Evolutionary conservation across 2,113 vertebrate species (phyloP), one percentile per base, ranked within the genome.

Genomic region (Peucedramus taeniatus): DNA sequence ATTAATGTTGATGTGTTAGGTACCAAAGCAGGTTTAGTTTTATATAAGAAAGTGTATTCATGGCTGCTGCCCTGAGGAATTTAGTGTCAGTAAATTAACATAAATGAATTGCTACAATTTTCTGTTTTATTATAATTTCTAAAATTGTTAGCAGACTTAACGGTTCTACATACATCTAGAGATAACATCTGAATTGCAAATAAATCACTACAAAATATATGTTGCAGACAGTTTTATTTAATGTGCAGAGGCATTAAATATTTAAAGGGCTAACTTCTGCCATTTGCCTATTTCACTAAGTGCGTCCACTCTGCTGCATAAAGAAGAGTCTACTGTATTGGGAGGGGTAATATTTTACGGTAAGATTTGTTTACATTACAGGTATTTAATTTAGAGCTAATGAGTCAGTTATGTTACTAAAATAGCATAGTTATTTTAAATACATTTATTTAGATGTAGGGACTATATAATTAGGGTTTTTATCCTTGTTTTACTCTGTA

Each of bases 161-260:
- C 0, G 0, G 20, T 60, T 94, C 88, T 91, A 69, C 28, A 61
- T 87, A 87, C 53, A 85, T 66, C 39, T 84, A 90, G 56, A 94
- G 44, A 86, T 92, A 94, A 56, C 23, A 87, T 90, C 88, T 89
- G 64, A 93, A 95, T 89, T 92, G 56, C 83, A 96, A 92, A 94
- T 93, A 96, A 95, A 95, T 94, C 72, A 81, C 42, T 81, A 44
- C 49, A 90, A 90, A 96, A 89, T 94, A 60, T 71, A 87, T 68
- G 53, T 93, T 90, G 44, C 49, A 63, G 45, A 56, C 27, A 66
- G n/a, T 64, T 96, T 92, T 89, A 75, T 92, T 88, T 81, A 89
- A 90, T 65, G 37, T 92, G 56, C 24, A 59, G 39, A 28, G 8
- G 27, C 39, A 75, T 81, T 95, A 83, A 74, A 53, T 76, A 76